Conservation (phyloP, 2,113 vertebrate genomes). For the Onychostruthus taczanowskii region DNA sequence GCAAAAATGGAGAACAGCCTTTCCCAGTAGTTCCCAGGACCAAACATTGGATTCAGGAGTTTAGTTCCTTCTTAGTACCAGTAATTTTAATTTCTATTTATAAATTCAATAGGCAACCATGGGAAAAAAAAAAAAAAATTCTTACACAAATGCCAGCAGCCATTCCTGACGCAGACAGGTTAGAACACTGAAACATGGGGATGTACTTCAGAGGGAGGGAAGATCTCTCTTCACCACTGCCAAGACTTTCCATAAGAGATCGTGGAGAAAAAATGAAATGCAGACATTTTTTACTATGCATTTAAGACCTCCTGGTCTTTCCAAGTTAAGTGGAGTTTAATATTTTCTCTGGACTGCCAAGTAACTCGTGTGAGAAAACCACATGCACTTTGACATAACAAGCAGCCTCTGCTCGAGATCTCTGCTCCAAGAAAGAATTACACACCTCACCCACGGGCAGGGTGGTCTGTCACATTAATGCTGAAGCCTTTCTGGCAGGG, state of each 20-base stretch:
- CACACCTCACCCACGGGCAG: conserved; percentile 64
- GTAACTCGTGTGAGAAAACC: conserved; percentile 64
- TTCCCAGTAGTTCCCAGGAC: not conserved
- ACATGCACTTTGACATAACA: conserved; percentile 61
- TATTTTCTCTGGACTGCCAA: conserved; percentile 63
- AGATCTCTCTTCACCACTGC: not conserved
- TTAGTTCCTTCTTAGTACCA: not conserved
- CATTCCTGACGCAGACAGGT: not conserved
- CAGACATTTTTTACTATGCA: conserved; percentile 12
- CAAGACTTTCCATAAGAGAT: not conserved
- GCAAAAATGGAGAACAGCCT: not conserved
- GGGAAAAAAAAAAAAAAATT: not conserved
- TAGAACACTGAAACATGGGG: not conserved
- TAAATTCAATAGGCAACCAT: not conserved
- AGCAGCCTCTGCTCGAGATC: conserved; percentile 61
- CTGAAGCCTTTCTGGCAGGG: conserved; percentile 60
- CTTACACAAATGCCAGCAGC: not conserved
- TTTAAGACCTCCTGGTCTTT: conserved; percentile 21
- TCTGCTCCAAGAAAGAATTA: conserved; percentile 46
- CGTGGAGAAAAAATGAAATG: not conserved
- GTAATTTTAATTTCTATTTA: not conserved
- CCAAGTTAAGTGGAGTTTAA: conserved; percentile 51
- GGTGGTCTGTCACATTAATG: conserved; percentile 62
- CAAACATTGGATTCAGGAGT: not conserved
- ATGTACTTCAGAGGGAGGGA: not conserved